Base-by-base conservation (phyloP, 2,888 invertebrate species). In the Euclidia mi region DNA sequence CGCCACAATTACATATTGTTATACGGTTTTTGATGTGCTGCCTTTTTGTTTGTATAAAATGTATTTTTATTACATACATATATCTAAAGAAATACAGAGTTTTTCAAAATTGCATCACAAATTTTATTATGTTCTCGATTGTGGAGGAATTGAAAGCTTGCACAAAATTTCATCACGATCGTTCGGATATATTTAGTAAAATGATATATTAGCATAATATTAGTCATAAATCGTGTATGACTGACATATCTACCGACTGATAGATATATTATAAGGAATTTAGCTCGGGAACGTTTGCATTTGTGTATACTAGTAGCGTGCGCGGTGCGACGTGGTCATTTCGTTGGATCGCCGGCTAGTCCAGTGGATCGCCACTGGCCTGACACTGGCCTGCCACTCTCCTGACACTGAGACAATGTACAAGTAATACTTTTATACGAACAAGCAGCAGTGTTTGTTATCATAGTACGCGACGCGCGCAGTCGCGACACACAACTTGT, bases 401-500 rank as follows among this genome's bases (percentile, higher is more conserved):
- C n/a, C n/a, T n/a, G n/a, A n/a, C n/a, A n/a, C n/a, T n/a, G n/a
- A n/a, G n/a, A n/a, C n/a, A n/a, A n/a, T n/a, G n/a, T n/a, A n/a
- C n/a, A n/a, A n/a, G n/a, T 20, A 44, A 41, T 29, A 52, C 37
- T n/a, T 42, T 46, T 37, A 56, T 43, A 58, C 46, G 57, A 69
- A 65, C 63, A 63, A 69, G 59, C 62, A 15, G n/a, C 41, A 47
- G 53, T 20, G 34, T 37, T 46, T 12, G 28, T 60, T 38, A 42
- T 38, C 12, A 25, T 25, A 37, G 11, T n/a, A 28, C 46, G n/a
- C n/a, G n/a, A n/a, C n/a, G 53, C 35, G 55, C 49, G 37, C 59
- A 52, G 42, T 65, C 73, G 72, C 62, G 57, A 44, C 42, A 35
- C 47, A 34, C 35, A 46, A 56, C 11, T 25, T 76, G 76, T 80